A percentile compares a stretch with the other conserved stretches of the same genome.
These are phyloP conservation scores for Rachycentron canadum DNA, from an alignment of 2,797 vertebrate genomes.

Conservation along the genomic window DNA sequence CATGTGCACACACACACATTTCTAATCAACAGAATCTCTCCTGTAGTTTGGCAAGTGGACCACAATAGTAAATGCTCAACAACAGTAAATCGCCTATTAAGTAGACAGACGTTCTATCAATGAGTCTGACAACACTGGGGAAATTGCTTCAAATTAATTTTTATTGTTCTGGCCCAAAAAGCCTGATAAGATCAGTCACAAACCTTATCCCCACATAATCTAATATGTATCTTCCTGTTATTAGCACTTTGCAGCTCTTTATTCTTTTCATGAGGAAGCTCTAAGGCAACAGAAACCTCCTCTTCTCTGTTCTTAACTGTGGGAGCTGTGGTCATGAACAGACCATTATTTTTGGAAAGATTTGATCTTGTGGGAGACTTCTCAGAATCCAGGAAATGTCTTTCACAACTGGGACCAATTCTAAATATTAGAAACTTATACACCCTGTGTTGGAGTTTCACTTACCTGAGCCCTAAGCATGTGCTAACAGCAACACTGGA, in stretches of 20 bases:
- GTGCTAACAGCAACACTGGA: conserved; percentile 92
- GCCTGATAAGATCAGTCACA: conserved; percentile 12
- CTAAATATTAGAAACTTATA: conserved; percentile 23
- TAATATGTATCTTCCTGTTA: conserved; percentile 19
- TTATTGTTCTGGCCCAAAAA: conserved; percentile 7
- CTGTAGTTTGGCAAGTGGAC: background rate
- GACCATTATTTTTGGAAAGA: background rate
- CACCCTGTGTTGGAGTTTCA: background rate
- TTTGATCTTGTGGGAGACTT: conserved; percentile 22
- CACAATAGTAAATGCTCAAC: conserved; percentile 15
- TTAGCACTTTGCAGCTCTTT: background rate
- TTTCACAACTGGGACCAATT: conserved; percentile 3
- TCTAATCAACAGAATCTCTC: background rate
- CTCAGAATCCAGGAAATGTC: conserved; percentile 6
- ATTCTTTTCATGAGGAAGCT: background rate
- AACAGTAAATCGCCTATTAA: background rate
- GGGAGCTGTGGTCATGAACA: conserved; percentile 4
- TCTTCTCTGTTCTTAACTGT: background rate
- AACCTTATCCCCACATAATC: conserved; percentile 5
- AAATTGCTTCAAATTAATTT: background rate
- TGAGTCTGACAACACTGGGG: background rate
- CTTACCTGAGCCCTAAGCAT: conserved; percentile 94
- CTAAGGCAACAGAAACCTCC: conserved; percentile 1
- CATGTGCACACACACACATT: too few species aligned
- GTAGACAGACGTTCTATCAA: background rate